Conservation (phyloP, 2,888 invertebrate species). For the Ormyrus rosae region DNA sequence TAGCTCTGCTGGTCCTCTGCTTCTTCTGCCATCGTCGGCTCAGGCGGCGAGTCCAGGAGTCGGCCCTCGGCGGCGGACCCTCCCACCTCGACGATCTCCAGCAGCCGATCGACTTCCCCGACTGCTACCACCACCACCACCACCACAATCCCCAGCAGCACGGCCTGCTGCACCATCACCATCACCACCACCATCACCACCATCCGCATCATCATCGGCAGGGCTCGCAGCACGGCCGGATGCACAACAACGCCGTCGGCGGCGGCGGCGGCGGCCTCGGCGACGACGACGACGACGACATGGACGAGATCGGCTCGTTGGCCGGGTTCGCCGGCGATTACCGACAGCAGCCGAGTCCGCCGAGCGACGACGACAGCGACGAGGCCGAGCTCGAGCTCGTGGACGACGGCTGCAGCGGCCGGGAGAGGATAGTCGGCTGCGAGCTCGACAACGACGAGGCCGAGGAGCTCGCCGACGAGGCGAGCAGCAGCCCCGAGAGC, state of each 20-base stretch:
- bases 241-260: constrained; percentile 55
- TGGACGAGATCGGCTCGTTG: constrained; percentile 59
- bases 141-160: constrained; percentile 6
- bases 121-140: constrained; percentile 20
- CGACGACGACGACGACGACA: constrained; percentile 59
- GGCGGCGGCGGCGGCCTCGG: constrained; percentile 48
- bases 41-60: constrained; percentile 66
- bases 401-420: constrained; percentile 57
- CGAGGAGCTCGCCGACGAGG: constrained; percentile 41
- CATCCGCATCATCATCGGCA: constrained; percentile 48
- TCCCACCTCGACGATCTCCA: constrained; percentile 66
- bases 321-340: constrained; percentile 65
- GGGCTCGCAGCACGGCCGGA: constrained; percentile 60
- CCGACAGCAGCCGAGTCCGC: constrained; percentile 68
- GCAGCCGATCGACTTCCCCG: constrained; percentile 64
- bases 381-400: constrained; percentile 54
- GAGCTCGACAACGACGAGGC: constrained; percentile 55
- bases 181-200: constrained; percentile 58
- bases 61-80: background rate
- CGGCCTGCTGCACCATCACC: constrained; percentile 57
- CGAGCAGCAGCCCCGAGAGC: constrained; percentile 51
- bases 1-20: constrained; percentile 76
- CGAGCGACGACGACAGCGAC: constrained; percentile 58
- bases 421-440: constrained; percentile 66
- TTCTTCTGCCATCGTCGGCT: constrained; percentile 79